Percentiles rank a stretch among this genome's conserved stretches.
phyloP scores from a whole-genome alignment of 1,140 invertebrate species.

The Littorina saxatilis region DNA sequence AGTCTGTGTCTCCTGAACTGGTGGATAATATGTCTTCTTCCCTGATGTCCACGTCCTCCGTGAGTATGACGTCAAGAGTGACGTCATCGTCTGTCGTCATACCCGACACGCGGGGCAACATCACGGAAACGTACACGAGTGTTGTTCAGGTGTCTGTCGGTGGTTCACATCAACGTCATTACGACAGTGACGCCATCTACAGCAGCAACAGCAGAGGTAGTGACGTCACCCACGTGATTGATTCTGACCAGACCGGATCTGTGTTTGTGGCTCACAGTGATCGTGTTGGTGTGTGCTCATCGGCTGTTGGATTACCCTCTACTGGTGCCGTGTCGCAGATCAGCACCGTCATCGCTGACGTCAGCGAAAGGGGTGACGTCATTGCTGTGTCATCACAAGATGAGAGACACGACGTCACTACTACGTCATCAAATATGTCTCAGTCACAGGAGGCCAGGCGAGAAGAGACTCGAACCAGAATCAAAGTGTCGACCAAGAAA shows the following conservation, averaged over 20 bases:
- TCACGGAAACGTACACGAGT: background rate
- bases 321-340: too few relatives aligned
- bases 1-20: background rate
- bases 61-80: background rate
- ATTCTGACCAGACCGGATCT: background rate
- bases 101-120: background rate
- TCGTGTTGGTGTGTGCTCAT: background rate
- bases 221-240: conserved; percentile 9
- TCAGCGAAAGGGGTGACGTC: background rate
- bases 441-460: background rate
- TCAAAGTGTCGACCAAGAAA: background rate
- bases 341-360: background rate
- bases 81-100: background rate
- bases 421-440: background rate
- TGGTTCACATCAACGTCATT: background rate
- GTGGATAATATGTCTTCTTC: background rate
- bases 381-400: background rate
- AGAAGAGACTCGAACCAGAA: background rate
- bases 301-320: too few relatives aligned
- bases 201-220: background rate
- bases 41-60: background rate
- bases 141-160: background rate
- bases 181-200: conserved; percentile 14
- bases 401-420: background rate
- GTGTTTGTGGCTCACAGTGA: background rate